These are phyloP conservation scores for Diplolepis rosae DNA, from an alignment of 2,888 invertebrate genomes.

Conservation along the genomic window DNA sequence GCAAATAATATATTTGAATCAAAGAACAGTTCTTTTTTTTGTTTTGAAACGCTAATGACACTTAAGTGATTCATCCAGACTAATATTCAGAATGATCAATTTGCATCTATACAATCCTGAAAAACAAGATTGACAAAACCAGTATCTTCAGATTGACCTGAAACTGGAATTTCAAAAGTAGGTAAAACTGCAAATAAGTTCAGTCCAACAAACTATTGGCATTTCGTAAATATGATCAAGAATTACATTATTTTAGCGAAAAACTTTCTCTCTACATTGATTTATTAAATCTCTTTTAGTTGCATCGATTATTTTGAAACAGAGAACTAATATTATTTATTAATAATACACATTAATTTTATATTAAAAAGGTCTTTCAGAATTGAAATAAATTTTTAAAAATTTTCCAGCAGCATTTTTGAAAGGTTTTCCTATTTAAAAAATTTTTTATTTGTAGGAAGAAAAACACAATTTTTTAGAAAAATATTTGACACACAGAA, in stretches of 20 bases:
- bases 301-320: neutral
- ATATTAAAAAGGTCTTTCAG: neutral
- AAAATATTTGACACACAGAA: too few species aligned
- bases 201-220: neutral
- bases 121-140: neutral
- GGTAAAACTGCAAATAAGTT: slow-evolving; percentile 1
- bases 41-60: neutral
- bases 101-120: slow-evolving; percentile 13
- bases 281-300: too few species aligned
- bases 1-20: neutral
- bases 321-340: neutral
- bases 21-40: slow-evolving; percentile 12
- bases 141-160: neutral
- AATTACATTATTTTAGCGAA: neutral
- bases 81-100: slow-evolving; percentile 20
- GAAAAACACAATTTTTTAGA: neutral
- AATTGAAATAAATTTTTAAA: neutral
- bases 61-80: slow-evolving; percentile 10
- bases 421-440: neutral
- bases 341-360: neutral
- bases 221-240: neutral
- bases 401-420: too few species aligned
- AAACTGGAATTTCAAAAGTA: neutral
- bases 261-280: too few species aligned
- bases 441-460: neutral